Conservation (phyloP, 2,888 invertebrate genomes). For the Scelioninae gen. 1 region DNA sequence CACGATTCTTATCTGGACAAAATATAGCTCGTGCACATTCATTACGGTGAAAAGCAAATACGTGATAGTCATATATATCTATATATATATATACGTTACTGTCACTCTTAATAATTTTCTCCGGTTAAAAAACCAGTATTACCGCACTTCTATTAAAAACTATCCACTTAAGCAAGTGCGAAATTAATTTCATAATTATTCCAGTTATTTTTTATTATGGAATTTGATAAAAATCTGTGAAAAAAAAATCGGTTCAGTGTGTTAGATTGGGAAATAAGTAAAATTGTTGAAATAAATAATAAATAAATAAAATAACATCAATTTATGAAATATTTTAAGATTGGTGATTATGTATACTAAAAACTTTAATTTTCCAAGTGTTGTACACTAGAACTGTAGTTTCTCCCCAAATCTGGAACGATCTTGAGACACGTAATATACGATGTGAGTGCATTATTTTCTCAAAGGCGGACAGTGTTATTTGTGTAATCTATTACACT, state of each 20-base stretch:
- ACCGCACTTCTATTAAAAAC: too few species aligned
- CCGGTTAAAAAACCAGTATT: background rate
- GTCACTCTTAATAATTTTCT: conserved; percentile 26
- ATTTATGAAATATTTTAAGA: too few species aligned
- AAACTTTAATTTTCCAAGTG: conserved; percentile 32
- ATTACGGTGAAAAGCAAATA: conserved; percentile 24
- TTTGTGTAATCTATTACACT: conserved; percentile 21
- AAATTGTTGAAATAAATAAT: too few species aligned
- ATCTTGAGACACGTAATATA: conserved; percentile 45
- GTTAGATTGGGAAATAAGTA: too few species aligned
- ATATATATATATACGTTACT: too few species aligned
- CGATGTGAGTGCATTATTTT: conserved; percentile 44
- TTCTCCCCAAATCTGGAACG: conserved; percentile 59
- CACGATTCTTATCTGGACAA: conserved; percentile 24
- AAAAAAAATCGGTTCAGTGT: too few species aligned
- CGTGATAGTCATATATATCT: conserved; percentile 24
- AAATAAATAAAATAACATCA: too few species aligned
- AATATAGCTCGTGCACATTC: background rate
- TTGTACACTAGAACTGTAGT: conserved; percentile 4
- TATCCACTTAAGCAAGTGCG: too few species aligned
- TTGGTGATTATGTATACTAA: conserved; percentile 6
- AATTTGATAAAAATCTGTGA: too few species aligned
- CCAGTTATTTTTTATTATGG: too few species aligned
- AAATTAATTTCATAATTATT: too few species aligned
- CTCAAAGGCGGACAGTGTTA: conserved; percentile 25